A percentile compares a stretch with the other conserved stretches of the same genome.
Conservation (phyloP, 2,797 vertebrate genomes). For the Acanthurus leucopareius region DNA sequence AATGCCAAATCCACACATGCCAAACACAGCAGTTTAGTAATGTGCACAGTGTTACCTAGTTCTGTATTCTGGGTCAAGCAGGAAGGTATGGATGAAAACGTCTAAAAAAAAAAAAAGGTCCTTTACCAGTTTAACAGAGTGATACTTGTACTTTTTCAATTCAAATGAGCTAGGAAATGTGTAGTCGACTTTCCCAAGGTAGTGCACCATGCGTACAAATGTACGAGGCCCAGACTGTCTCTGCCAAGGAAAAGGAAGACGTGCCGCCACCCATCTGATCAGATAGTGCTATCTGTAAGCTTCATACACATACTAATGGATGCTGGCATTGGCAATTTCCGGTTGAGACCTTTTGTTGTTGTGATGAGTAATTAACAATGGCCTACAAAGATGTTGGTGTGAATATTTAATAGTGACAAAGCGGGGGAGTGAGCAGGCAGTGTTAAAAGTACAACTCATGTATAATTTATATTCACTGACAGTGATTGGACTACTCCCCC, state of each 20-base stretch:
- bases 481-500: slow-evolving; percentile 70
- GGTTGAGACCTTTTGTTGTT: slow-evolving; percentile 82
- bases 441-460: slow-evolving; percentile 86
- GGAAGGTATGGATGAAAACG: slow-evolving; percentile 5
- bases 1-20: slow-evolving; percentile 27
- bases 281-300: slow-evolving; percentile 68
- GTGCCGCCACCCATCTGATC: slow-evolving; percentile 55
- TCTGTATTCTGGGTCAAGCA: slow-evolving; percentile 20
- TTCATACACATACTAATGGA: slow-evolving; percentile 78
- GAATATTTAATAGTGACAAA: slow-evolving; percentile 90
- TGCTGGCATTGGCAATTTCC: slow-evolving; percentile 77
- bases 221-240: slow-evolving; percentile 11
- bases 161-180: not conserved
- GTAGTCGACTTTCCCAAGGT: not conserved
- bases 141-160: not conserved
- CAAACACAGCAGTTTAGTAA: slow-evolving; percentile 16
- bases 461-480: slow-evolving; percentile 89
- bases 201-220: not conserved
- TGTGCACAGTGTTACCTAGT: not conserved
- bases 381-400: slow-evolving; percentile 87
- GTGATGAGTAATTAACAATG: slow-evolving; percentile 86
- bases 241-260: slow-evolving; percentile 25
- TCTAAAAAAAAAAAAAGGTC: not conserved
- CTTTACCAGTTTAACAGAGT: slow-evolving; percentile 20
- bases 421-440: slow-evolving; percentile 74